A percentile compares a stretch with the other conserved stretches of the same genome.
Evolutionary conservation across 1,140 invertebrate genomes (phyloP).

Genomic region (Harlomillsia oculata): DNA sequence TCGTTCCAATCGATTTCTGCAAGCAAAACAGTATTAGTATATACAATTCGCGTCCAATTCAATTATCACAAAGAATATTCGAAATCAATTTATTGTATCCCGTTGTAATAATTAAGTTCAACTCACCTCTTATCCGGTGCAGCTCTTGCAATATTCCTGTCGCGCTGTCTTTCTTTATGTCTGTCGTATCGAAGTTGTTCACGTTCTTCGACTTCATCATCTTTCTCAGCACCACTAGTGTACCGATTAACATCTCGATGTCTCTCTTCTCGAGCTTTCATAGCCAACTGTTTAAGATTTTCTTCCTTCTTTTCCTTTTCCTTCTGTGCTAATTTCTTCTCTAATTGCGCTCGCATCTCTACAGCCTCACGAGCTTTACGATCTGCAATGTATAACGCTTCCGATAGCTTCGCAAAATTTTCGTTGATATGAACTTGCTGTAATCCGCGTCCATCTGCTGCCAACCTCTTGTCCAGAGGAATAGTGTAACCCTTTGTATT

Average conservation of each 20-base stretch:
- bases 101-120: background rate
- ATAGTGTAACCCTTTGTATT: constrained; percentile 99
- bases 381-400: constrained; percentile 95
- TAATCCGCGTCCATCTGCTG: constrained; percentile 92
- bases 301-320: constrained; percentile 99
- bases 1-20: constrained; percentile 63
- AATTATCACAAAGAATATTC: too few species aligned
- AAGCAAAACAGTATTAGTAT: constrained; percentile 1
- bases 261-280: constrained; percentile 88
- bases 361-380: constrained; percentile 92
- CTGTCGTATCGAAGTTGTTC: constrained; percentile 80
- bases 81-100: too few species aligned
- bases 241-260: background rate
- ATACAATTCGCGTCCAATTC: background rate
- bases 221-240: constrained; percentile 44
- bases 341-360: constrained; percentile 87
- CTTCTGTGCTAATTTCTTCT: constrained; percentile 92
- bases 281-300: constrained; percentile 79
- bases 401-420: constrained; percentile 96
- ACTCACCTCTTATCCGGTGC: constrained; percentile 78
- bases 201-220: constrained; percentile 72
- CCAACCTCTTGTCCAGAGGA: constrained; percentile 93
- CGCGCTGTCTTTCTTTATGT: constrained; percentile 82
- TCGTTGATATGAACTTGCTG: constrained; percentile 98
- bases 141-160: constrained; percentile 82